Evolutionary conservation across 2,113 vertebrate species (phyloP).

Genomic region (Pterocles gutturalis): DNA sequence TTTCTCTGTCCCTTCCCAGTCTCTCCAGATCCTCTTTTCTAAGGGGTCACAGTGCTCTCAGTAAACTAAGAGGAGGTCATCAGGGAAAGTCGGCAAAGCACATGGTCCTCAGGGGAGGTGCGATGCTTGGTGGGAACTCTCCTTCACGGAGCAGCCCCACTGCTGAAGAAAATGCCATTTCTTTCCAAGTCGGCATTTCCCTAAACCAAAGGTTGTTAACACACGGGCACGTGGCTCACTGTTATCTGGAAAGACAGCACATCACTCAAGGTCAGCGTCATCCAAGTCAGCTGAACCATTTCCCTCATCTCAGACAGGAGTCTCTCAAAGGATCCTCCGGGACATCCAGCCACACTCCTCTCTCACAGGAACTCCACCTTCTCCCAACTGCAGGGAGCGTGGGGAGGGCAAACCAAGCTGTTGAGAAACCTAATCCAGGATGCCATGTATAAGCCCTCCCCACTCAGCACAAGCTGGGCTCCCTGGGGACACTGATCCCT

Average conservation of each 20-base stretch:
- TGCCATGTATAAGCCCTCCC: neutral
- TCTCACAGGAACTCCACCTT: neutral
- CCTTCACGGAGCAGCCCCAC: neutral
- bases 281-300: constrained; percentile 15
- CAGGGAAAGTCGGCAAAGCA: neutral
- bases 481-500: neutral
- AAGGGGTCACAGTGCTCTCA: neutral
- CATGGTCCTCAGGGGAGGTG: neutral
- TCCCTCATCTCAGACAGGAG: neutral
- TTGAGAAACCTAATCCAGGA: neutral
- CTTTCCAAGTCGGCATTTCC: neutral
- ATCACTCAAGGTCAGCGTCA: constrained; percentile 53
- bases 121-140: neutral
- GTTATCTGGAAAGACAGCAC: constrained; percentile 46
- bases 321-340: neutral
- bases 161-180: neutral
- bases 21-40: neutral
- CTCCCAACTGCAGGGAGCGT: neutral
- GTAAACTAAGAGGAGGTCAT: neutral
- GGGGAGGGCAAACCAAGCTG: neutral
- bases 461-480: neutral
- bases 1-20: neutral
- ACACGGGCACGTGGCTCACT: neutral
- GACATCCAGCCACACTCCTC: neutral
- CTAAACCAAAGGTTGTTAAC: neutral